Base-by-base conservation (phyloP, 2,797 vertebrate genomes). In the Rousettus madagascariensis region DNA sequence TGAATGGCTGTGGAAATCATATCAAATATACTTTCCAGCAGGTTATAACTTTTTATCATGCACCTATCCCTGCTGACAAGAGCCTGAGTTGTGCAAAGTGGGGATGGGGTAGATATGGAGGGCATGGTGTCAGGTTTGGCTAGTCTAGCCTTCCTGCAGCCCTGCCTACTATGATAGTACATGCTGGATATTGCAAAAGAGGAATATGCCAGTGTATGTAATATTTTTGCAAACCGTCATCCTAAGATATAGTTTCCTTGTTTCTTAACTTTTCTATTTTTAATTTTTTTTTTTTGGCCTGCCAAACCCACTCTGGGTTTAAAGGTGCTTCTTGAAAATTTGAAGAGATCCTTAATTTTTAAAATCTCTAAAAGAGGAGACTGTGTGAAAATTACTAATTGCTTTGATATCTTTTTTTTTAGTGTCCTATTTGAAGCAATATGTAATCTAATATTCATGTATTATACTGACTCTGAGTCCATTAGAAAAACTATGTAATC, bases 321-420 rank as follows among this genome's bases (percentile, higher is more conserved):
- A 41, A 36, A 75, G 36, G 13, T 85, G 16, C 28, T 89, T 93
- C 61, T 78, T 49, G 46, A 79, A 86, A 80, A 65, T 80, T 95
- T 68, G 51, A 59, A 87, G 71, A 90, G 11, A 55, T 33, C 3
- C 51, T 86, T 91, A 33, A 79, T 71, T 93, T 95, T 53, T 20
- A 63, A 87, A 91, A 74, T 75, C 30, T 84, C n/a, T 53, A 43
- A 51, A 84, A 51, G 94, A 83, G 72, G 89, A 83, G 3, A 2
- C 12, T 90, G 28, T 49, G 49, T 49, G 49, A 92, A 95, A 91
- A 84, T 94, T 95, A 57, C 38, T 61, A 43, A 19, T 33, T 92
- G 49, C 6, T 33, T 33, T 91, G 5, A 69, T 82, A 61, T 22
- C 57, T 63, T n/a, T 75, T 49, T 49, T 68, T 19, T 38, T 13